These are phyloP conservation scores for Mystacornis crossleyi DNA, from an alignment of 2,113 vertebrate species.

Conservation along the genomic window DNA sequence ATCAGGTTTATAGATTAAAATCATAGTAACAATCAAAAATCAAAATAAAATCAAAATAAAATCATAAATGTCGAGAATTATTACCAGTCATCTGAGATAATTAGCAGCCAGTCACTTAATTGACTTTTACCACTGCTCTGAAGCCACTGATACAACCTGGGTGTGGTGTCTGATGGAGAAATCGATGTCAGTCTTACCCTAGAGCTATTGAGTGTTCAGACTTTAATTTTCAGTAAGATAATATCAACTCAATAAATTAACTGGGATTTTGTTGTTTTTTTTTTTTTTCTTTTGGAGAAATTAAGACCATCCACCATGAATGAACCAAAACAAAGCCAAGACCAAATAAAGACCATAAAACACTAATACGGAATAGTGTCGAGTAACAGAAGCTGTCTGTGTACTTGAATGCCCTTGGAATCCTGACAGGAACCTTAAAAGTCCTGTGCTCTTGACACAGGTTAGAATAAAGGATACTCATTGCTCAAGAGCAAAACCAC, in stretches of 20 bases:
- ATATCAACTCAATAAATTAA: background rate
- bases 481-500: background rate
- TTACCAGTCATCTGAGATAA: background rate
- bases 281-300: background rate
- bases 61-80: background rate
- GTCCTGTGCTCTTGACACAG: background rate
- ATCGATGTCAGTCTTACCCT: background rate
- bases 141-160: background rate
- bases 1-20: background rate
- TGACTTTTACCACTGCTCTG: background rate
- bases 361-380: rapidly evolving
- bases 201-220: background rate
- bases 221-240: background rate
- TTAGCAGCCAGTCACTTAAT: background rate
- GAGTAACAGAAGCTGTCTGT: background rate
- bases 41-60: background rate
- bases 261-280: rapidly evolving
- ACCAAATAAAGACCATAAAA: background rate
- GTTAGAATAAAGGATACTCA: background rate
- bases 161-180: background rate
- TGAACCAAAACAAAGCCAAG: background rate
- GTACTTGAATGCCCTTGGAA: background rate
- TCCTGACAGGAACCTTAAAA: rapidly evolving
- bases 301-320: background rate
- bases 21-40: background rate